Percentiles rank a stretch among this genome's conserved stretches.
Evolutionary conservation across 2,113 vertebrate genomes (phyloP).

Genomic region (Centropus bengalensis): DNA sequence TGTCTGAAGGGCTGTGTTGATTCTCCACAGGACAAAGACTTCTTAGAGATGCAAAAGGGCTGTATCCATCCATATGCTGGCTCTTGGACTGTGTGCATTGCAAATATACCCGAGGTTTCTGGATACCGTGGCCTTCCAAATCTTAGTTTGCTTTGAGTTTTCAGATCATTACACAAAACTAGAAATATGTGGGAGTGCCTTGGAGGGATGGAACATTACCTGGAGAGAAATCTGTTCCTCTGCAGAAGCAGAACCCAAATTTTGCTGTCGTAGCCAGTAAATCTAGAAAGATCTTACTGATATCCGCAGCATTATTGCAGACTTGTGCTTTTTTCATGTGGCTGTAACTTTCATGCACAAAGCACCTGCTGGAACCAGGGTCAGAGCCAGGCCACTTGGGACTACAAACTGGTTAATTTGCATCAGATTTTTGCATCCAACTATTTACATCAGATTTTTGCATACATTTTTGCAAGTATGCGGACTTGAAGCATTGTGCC

Average conservation of each 20-base stretch:
- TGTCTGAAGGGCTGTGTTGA: background rate
- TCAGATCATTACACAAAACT: background rate
- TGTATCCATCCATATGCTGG: background rate
- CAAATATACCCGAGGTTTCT: background rate
- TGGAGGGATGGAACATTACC: background rate
- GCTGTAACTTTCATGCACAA: background rate
- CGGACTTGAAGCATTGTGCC: background rate
- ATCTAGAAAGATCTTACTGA: background rate
- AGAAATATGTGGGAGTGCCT: background rate
- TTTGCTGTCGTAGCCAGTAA: background rate
- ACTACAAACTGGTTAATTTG: background rate
- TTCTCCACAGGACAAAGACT: background rate
- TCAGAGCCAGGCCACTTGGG: background rate
- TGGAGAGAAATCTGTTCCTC: background rate
- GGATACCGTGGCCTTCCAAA: background rate
- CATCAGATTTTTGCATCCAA: background rate
- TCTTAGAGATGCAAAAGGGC: background rate
- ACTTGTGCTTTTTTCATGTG: background rate
- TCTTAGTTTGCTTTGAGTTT: background rate
- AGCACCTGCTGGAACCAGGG: background rate
- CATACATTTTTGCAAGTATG: too few relatives aligned
- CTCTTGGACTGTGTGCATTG: background rate
- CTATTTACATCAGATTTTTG: background rate
- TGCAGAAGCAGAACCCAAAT: background rate
- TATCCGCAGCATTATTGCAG: background rate